These are phyloP conservation scores for Brachionus asplanchnoidis DNA, from an alignment of 1,140 invertebrate genomes.

Conservation along the genomic window DNA sequence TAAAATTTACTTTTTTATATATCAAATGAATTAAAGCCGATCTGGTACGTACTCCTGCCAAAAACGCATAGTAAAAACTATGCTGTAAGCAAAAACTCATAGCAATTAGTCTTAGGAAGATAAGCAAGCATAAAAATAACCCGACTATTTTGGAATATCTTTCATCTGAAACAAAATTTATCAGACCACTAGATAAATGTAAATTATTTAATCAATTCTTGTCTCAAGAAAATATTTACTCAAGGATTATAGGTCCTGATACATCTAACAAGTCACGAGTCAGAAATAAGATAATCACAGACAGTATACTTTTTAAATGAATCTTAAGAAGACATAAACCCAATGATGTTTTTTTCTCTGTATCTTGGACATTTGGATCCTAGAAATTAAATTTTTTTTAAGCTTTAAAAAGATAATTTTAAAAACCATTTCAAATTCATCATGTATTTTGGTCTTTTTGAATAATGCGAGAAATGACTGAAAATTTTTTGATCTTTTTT, in stretches of 20 bases:
- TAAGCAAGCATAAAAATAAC: constrained; percentile 68
- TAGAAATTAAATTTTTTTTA: background rate
- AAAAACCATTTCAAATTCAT: background rate
- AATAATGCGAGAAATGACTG: background rate
- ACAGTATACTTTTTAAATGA: background rate
- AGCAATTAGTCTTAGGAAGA: constrained; percentile 74
- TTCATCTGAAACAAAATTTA: constrained; percentile 11
- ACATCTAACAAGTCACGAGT: background rate
- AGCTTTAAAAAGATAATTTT: background rate
- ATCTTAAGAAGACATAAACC: background rate
- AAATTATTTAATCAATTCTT: background rate
- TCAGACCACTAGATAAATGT: background rate
- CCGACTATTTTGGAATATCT: constrained; percentile 66
- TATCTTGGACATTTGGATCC: background rate
- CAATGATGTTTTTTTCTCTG: background rate
- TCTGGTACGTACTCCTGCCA: constrained; percentile 81
- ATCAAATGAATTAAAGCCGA: constrained; percentile 86
- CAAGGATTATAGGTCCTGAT: background rate
- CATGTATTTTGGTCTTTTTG: background rate
- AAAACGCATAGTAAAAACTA: constrained; percentile 54
- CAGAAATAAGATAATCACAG: background rate
- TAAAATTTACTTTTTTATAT: constrained; percentile 70
- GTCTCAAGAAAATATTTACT: background rate
- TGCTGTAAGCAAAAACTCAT: constrained; percentile 75
- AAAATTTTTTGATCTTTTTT: background rate